phyloP scores from a whole-genome alignment of 2,113 vertebrate species.

The Bubo bubo region DNA sequence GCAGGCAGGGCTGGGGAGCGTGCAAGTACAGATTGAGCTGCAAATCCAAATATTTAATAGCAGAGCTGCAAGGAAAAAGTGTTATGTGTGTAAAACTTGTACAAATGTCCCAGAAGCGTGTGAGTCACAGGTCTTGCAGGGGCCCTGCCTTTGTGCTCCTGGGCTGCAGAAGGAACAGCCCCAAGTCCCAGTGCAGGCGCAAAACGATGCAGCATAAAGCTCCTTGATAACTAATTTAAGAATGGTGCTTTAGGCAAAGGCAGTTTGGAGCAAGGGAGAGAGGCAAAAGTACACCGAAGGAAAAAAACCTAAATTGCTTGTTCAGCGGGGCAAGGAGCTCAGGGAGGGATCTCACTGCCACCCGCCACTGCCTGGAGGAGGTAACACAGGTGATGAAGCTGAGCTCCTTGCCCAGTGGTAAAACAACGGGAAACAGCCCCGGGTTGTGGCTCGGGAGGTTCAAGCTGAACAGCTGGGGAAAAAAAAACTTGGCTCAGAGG shows the following conservation, averaged over 20 bases:
- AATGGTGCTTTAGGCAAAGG: constrained; percentile 14
- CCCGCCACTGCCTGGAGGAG: accelerated
- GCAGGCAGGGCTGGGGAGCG: background rate
- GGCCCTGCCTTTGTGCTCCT: accelerated
- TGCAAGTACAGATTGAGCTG: background rate
- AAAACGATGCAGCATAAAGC: background rate
- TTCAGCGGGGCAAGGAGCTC: background rate
- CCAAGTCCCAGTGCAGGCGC: background rate
- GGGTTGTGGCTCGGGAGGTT: background rate
- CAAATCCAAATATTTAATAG: background rate
- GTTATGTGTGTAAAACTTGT: background rate
- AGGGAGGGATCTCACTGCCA: background rate
- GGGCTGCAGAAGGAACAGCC: background rate
- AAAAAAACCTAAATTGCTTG: background rate
- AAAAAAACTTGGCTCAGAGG: background rate
- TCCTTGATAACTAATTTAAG: constrained; percentile 9
- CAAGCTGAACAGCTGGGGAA: background rate
- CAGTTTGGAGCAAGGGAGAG: background rate
- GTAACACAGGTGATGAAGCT: background rate
- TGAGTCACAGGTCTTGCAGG: background rate
- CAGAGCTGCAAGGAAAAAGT: background rate
- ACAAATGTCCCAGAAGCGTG: background rate
- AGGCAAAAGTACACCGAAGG: background rate
- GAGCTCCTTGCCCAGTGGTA: accelerated
- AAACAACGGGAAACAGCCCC: background rate